These are phyloP conservation scores for Idaea biselata DNA, from an alignment of 2,888 invertebrate genomes.

Conservation along the genomic window DNA sequence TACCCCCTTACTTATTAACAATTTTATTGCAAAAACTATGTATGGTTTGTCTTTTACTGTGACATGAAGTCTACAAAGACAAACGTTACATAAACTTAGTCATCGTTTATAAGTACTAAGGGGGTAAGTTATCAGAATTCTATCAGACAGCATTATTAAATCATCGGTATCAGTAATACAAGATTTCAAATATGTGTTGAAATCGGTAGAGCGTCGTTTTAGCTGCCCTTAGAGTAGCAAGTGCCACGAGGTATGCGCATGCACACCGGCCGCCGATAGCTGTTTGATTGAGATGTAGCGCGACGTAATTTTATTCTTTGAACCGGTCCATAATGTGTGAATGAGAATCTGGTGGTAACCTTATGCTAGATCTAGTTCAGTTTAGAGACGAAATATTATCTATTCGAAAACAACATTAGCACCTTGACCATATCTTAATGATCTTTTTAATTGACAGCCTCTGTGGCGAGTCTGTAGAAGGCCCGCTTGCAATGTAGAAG, in stretches of 20 bases:
- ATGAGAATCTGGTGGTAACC: neutral
- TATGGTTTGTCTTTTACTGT: no score
- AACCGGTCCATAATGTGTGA: neutral
- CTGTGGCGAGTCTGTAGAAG: no score
- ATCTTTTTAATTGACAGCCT: neutral
- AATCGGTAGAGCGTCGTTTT: conserved; percentile 2
- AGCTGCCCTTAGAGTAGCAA: conserved; percentile 2
- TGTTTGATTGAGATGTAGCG: conserved; percentile 12
- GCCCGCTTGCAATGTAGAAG: no score
- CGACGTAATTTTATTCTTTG: conserved; percentile 1
- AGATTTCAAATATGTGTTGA: neutral
- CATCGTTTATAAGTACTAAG: no score
- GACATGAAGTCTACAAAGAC: no score
- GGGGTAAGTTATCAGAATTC: neutral
- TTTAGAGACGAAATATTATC: neutral
- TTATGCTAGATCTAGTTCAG: neutral
- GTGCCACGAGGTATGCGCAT: conserved; percentile 7
- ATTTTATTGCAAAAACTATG: no score
- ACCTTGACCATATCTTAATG: neutral
- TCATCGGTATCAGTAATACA: neutral
- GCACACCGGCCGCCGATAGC: conserved; percentile 10
- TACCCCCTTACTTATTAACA: no score
- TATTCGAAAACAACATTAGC: no score
- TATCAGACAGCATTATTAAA: neutral
- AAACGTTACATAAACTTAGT: no score